Conservation (phyloP, 2,113 vertebrate species). For the Canis aureus region DNA sequence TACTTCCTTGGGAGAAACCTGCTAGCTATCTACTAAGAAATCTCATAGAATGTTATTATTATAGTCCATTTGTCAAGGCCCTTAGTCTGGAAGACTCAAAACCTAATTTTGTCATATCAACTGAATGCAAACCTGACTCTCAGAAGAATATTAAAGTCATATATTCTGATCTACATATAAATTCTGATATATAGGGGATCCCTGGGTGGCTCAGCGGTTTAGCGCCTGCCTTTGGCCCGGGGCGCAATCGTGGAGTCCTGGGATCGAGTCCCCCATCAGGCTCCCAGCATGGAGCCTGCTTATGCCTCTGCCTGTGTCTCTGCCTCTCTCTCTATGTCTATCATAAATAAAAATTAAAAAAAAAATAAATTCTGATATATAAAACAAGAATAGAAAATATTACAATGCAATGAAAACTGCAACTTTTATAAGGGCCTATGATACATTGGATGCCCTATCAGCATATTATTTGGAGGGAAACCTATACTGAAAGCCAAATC, state of each 20-base stretch:
- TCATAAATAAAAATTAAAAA: no score
- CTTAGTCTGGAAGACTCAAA: neutral
- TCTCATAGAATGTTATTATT: neutral
- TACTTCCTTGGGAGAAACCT: neutral
- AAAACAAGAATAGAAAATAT: constrained; percentile 48
- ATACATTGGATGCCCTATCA: neutral
- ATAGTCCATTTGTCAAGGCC: neutral
- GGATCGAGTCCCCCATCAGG: no score
- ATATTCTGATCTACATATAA: neutral
- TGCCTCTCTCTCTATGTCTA: no score
- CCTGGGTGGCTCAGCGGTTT: no score
- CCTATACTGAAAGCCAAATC: neutral
- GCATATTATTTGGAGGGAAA: neutral
- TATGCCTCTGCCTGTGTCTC: no score
- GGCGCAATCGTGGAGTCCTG: no score
- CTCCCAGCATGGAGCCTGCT: no score
- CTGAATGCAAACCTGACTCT: neutral
- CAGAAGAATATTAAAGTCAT: constrained; percentile 24
- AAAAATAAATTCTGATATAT: neutral
- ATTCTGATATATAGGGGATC: neutral
- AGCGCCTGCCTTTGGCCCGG: no score
- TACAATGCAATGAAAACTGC: neutral
- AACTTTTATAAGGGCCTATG: neutral
- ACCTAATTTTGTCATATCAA: neutral
- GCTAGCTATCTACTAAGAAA: constrained; percentile 3